Evolutionary conservation across 1,140 invertebrate genomes (phyloP), one percentile per base, ranked within the genome.

Genomic region (Brachionus calyciflorus): DNA sequence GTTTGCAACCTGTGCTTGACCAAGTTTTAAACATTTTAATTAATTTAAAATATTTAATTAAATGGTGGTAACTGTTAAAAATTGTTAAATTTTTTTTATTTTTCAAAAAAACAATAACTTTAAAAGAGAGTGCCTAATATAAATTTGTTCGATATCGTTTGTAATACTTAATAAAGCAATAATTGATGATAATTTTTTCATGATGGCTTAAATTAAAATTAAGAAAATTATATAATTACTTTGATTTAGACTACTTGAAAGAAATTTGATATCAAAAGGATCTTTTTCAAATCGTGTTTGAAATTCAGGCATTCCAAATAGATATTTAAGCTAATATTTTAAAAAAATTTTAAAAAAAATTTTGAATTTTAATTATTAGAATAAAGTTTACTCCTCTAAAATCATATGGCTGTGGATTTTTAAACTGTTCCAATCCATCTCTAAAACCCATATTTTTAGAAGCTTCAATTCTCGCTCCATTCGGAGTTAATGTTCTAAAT

Each of bases 391-490:
- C 69, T 14, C 69, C 69, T 55, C 69, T 73, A 33, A 73, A 73
- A 17, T 73, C 69, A 51, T 73, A 28, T 26, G 69, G 46, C 14
- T 51, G 49, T 37, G 69, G 69, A 55, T 73, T 55, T 51, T 73
- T 73, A 37, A 30, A 73, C n/a, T 73, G 46, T 7, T 73, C 46
- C 0, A 51, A 28, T 3, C 46, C 46, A 21, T 73, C 51, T 55
- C 69, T 73, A 17, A 51, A 73, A 24, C 69, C 46, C 69, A 73
- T 73, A 10, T 14, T 17, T 24, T 73, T 73, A 2, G 69, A 73
- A 7, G 37, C 51, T 51, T 55, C 46, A 1, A 51, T 30, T 3
- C 69, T 19, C 19, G 46, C 69, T 0, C 46, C 51, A 12, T 73
- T 37, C 3, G 69, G 69, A 14, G 69, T 65, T 3, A 65, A 41